Percentiles rank a stretch among this genome's conserved stretches.
Conservation (phyloP, 1,140 invertebrate genomes). For the Temnothorax nylanderi region DNA sequence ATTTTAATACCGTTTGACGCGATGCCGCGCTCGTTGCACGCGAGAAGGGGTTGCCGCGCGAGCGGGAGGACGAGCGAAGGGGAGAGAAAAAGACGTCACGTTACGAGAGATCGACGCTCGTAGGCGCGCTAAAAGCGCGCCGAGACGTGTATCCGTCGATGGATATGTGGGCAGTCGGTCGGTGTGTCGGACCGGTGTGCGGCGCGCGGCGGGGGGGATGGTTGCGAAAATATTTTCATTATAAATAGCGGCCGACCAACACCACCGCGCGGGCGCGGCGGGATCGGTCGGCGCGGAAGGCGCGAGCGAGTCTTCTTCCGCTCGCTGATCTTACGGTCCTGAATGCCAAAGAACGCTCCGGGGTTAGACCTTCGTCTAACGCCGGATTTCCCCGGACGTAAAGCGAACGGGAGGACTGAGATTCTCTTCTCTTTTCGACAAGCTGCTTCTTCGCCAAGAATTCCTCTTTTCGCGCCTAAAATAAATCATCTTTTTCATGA, state of each 20-base stretch:
- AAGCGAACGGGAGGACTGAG: background rate
- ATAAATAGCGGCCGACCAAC: slow-evolving; percentile 81
- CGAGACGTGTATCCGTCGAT: slow-evolving; percentile 73
- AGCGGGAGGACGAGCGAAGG: slow-evolving; percentile 2
- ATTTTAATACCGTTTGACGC: background rate
- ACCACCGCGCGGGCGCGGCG: background rate
- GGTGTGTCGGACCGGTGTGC: slow-evolving; percentile 49
- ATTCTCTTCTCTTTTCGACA: background rate
- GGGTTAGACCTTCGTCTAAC: background rate
- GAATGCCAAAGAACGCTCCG: slow-evolving; percentile 30
- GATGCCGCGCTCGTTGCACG: background rate
- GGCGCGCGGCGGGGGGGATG: background rate
- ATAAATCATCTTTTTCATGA: background rate
- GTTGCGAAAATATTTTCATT: slow-evolving; percentile 84
- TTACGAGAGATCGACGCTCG: slow-evolving; percentile 68
- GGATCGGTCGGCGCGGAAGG: slow-evolving; percentile 12
- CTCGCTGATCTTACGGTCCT: slow-evolving; percentile 53
- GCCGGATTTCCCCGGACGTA: background rate
- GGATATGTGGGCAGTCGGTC: slow-evolving; percentile 71
- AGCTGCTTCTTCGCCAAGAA: background rate
- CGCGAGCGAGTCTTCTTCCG: slow-evolving; percentile 2
- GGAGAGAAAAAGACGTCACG: slow-evolving; percentile 50
- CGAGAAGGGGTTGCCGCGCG: background rate
- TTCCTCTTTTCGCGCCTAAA: no score
- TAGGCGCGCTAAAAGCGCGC: slow-evolving; percentile 69